These are phyloP conservation scores for Augiades crinisus DNA, from an alignment of 2,888 invertebrate species.

Conservation along the genomic window DNA sequence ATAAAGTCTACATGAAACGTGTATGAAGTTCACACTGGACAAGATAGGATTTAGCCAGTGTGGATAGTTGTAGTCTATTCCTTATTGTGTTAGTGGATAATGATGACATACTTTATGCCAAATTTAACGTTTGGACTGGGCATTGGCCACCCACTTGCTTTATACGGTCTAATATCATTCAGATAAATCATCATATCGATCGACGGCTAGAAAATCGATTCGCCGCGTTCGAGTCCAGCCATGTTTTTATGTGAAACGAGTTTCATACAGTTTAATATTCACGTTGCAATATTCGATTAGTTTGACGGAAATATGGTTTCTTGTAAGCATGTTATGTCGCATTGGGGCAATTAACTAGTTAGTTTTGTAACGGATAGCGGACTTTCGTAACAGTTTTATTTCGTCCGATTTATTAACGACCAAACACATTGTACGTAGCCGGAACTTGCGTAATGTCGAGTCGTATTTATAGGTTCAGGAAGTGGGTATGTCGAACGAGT, in stretches of 20 bases:
- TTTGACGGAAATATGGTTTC: slow-evolving; percentile 36
- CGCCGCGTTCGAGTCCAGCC: slow-evolving; percentile 46
- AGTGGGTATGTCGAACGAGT: too few species aligned
- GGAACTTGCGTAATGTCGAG: background rate
- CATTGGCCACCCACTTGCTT: too few species aligned
- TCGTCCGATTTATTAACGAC: slow-evolving; percentile 1
- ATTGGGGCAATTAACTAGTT: slow-evolving; percentile 12
- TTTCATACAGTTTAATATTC: slow-evolving; percentile 11
- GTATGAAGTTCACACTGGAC: too few species aligned
- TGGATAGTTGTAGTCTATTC: too few species aligned
- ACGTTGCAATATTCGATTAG: slow-evolving; percentile 27
- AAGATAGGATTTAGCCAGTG: too few species aligned
- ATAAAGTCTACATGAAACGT: too few species aligned
- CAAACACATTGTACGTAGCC: background rate
- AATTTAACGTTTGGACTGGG: too few species aligned
- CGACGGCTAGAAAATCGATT: slow-evolving; percentile 71
- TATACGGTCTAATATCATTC: slow-evolving; percentile 57
- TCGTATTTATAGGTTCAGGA: too few species aligned
- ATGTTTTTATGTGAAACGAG: slow-evolving; percentile 30
- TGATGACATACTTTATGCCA: too few species aligned
- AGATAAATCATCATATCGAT: slow-evolving; percentile 65
- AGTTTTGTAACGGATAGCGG: slow-evolving; percentile 3
- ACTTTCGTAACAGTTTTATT: slow-evolving; percentile 14
- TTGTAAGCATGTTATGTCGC: slow-evolving; percentile 11
- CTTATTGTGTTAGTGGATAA: too few species aligned